Evolutionary conservation across 2,888 invertebrate species (phyloP).

Genomic region (Xanthorhoe spadicearia): DNA sequence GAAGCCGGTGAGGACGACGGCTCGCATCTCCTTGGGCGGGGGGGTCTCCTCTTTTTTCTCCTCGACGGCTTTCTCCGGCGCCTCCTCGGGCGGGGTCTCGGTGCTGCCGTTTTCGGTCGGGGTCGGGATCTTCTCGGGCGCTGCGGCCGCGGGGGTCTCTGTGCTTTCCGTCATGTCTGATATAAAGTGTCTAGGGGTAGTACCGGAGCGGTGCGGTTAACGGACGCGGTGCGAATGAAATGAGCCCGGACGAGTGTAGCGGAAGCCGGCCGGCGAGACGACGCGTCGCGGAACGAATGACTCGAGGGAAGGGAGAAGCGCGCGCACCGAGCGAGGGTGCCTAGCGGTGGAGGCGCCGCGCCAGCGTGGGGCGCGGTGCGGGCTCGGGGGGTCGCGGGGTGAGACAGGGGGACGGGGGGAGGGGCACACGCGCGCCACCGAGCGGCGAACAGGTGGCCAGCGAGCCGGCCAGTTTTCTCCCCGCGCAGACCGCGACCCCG

Average conservation of each 20-base stretch:
- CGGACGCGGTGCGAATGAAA: slow-evolving; percentile 75
- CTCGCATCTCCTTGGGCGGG: slow-evolving; percentile 92
- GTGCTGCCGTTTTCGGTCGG: slow-evolving; percentile 82
- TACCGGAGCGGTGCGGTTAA: slow-evolving; percentile 66
- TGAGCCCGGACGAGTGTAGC: slow-evolving; percentile 66
- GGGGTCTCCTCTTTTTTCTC: slow-evolving; percentile 83
- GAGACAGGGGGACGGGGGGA: slow-evolving; percentile 39
- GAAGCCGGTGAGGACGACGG: slow-evolving; percentile 93
- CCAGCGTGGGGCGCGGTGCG: slow-evolving; percentile 45
- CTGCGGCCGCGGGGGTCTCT: slow-evolving; percentile 80
- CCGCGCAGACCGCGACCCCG: slow-evolving; percentile 52
- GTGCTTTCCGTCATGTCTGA: slow-evolving; percentile 81
- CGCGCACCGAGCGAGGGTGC: slow-evolving; percentile 67
- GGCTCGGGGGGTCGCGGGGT: slow-evolving; percentile 40
- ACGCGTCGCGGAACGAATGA: slow-evolving; percentile 83
- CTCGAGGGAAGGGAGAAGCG: slow-evolving; percentile 75
- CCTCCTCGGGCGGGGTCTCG: slow-evolving; percentile 78
- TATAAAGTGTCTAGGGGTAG: slow-evolving; percentile 52
- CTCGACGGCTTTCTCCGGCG: slow-evolving; percentile 82
- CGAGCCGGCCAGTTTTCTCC: slow-evolving; percentile 55
- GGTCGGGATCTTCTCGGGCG: slow-evolving; percentile 84
- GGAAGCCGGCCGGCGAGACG: slow-evolving; percentile 75
- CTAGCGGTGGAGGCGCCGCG: slow-evolving; percentile 46
- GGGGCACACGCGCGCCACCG: slow-evolving; percentile 55
- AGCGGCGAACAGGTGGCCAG: slow-evolving; percentile 76